These are phyloP conservation scores for Eurystomus glaucurus DNA, from an alignment of 2,797 vertebrate species.

Conservation along the genomic window DNA sequence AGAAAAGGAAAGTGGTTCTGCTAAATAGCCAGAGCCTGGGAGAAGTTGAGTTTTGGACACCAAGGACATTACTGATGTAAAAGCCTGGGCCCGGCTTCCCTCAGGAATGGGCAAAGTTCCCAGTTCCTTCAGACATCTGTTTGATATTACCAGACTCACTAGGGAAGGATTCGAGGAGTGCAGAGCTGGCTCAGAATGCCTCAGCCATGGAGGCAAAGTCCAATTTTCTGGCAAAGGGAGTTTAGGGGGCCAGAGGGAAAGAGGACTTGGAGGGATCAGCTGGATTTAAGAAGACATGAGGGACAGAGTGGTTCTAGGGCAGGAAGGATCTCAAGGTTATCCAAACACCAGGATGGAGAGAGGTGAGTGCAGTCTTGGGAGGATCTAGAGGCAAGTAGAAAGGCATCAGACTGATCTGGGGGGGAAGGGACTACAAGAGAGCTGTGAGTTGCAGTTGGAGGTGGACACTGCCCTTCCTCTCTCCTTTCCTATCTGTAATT, in stretches of 20 bases:
- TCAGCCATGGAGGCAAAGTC: not conserved
- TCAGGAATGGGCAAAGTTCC: conserved; percentile 61
- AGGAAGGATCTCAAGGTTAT: not conserved
- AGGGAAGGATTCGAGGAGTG: conserved; percentile 45
- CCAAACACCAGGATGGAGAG: not conserved
- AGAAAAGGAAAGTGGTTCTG: conserved; percentile 28
- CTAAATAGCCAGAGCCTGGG: conserved; percentile 14
- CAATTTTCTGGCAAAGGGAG: not conserved
- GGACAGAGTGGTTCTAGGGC: not conserved
- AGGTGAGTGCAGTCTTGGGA: not conserved
- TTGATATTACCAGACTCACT: conserved; percentile 53
- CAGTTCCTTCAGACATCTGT: conserved; percentile 66
- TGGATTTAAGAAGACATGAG: not conserved
- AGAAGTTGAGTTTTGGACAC: conserved; percentile 58
- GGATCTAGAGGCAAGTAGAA: not conserved
- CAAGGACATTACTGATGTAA: conserved; percentile 56
- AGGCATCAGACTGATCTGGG: not conserved
- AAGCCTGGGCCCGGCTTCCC: conserved; percentile 12
- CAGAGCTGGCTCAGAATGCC: not conserved
- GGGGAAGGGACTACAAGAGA: not conserved
- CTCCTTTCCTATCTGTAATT: not conserved
- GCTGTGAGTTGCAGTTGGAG: rapidly evolving
- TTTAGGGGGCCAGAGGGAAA: not conserved
- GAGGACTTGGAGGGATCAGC: not conserved
- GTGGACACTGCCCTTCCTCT: not conserved